Conservation (phyloP, 2,113 vertebrate genomes). For the Oostethus manadensis region DNA sequence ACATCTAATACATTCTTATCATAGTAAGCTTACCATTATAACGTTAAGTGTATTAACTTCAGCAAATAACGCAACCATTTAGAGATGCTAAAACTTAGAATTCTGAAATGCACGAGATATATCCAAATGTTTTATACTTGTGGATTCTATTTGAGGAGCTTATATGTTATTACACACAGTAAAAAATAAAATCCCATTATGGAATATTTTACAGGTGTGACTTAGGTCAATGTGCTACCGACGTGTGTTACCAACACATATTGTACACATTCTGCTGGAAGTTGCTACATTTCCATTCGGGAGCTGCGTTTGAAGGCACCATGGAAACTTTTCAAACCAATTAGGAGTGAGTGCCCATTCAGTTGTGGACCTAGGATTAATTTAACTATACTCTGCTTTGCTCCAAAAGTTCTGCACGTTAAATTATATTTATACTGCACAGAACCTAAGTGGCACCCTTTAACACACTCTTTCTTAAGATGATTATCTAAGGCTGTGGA, state of each 20-base stretch:
- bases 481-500: slow-evolving; percentile 3
- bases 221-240: not conserved
- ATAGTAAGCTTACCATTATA: not conserved
- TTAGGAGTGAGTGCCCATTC: no score
- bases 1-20: slow-evolving; percentile 4
- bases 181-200: not conserved
- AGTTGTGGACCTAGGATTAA: no score
- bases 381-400: no score
- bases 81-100: not conserved
- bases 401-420: not conserved
- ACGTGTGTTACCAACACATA: not conserved
- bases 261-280: not conserved
- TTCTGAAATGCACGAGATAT: slow-evolving; percentile 1
- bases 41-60: not conserved
- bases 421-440: no score
- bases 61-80: slow-evolving; percentile 7
- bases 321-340: no score
- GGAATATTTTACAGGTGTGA: not conserved
- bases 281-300: not conserved
- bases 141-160: not conserved
- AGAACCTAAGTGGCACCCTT: not conserved
- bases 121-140: slow-evolving; percentile 1
- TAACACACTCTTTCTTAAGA: not conserved
- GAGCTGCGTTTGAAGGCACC: not conserved
- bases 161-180: not conserved